These are phyloP conservation scores for Dolichoris vasculosae DNA, from an alignment of 1,140 invertebrate species.

Conservation along the genomic window DNA sequence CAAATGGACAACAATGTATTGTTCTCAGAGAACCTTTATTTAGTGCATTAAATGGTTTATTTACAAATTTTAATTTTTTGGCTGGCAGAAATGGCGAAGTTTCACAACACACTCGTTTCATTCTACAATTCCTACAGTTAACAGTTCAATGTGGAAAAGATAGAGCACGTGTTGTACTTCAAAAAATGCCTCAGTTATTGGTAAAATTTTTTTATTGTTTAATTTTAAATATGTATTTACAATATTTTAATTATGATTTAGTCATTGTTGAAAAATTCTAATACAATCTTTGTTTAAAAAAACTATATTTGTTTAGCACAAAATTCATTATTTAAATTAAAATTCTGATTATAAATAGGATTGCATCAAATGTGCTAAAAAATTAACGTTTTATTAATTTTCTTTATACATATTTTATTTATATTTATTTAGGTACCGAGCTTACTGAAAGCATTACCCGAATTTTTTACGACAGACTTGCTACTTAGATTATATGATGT, in stretches of 20 bases:
- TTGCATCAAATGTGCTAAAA: not conserved
- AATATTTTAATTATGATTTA: not conserved
- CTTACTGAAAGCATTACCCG: slow-evolving; percentile 85
- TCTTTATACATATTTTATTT: not conserved
- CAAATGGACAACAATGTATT: slow-evolving; percentile 70
- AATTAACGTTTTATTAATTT: slow-evolving; percentile 19
- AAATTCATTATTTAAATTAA: not conserved
- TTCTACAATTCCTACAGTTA: slow-evolving; percentile 87
- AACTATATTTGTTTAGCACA: not conserved
- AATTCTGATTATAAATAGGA: not conserved
- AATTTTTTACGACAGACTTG: slow-evolving; percentile 83
- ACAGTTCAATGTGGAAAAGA: slow-evolving; percentile 87
- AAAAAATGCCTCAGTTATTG: slow-evolving; percentile 85
- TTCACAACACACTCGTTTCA: slow-evolving; percentile 90
- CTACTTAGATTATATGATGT: slow-evolving; percentile 87
- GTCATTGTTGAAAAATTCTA: not conserved
- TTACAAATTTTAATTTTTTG: slow-evolving; percentile 83
- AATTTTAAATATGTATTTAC: not conserved
- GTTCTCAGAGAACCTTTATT: slow-evolving; percentile 79
- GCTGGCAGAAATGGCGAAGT: slow-evolving; percentile 84
- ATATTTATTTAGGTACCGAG: slow-evolving; percentile 77
- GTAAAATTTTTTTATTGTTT: slow-evolving; percentile 66
- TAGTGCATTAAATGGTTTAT: slow-evolving; percentile 79
- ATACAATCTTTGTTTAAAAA: slow-evolving; percentile 5
- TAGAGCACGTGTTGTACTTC: slow-evolving; percentile 83